These are phyloP conservation scores for Dunckerocampus dactyliophorus DNA, from an alignment of 2,113 vertebrate genomes.

Conservation along the genomic window DNA sequence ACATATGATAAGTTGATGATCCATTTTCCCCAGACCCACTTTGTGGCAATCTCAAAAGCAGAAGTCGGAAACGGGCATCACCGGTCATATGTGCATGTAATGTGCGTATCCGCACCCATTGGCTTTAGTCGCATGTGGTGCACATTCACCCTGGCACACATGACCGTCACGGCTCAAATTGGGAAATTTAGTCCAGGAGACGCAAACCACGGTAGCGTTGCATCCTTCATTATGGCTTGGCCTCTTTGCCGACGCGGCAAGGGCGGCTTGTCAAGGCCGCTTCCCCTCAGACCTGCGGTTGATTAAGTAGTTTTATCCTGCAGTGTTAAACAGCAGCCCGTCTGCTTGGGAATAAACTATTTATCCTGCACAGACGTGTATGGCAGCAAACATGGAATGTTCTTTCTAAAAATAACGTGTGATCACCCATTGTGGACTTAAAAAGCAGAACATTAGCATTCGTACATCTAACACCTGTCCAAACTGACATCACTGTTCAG, in stretches of 20 bases:
- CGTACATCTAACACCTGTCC: constrained; percentile 58
- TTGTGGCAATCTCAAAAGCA: not conserved
- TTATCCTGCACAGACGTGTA: not conserved
- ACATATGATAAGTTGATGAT: constrained; percentile 5
- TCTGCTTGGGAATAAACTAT: constrained; percentile 25
- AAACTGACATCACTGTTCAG: constrained; percentile 50
- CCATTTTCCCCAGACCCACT: not conserved
- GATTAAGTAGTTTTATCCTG: constrained; percentile 19
- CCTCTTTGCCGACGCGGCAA: constrained; percentile 15
- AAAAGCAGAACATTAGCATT: constrained; percentile 30
- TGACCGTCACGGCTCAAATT: constrained; percentile 15
- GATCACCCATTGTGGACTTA: constrained; percentile 29
- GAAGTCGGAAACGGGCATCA: not conserved
- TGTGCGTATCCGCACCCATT: constrained; percentile 14
- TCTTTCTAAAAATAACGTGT: constrained; percentile 39
- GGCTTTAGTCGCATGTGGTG: not conserved
- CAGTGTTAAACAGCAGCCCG: constrained; percentile 27
- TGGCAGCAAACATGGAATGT: constrained; percentile 30
- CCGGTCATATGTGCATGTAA: constrained; percentile 10
- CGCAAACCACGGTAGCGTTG: constrained; percentile 12
- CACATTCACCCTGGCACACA: constrained; percentile 1
- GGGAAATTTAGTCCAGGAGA: constrained; percentile 23
- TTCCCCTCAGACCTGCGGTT: constrained; percentile 27
- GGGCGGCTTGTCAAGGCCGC: constrained; percentile 9
- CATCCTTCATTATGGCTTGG: constrained; percentile 32